Evolutionary conservation across 2,888 invertebrate species (phyloP), one percentile per base, ranked within the genome.

Genomic region (Ctenicera cuprea): DNA sequence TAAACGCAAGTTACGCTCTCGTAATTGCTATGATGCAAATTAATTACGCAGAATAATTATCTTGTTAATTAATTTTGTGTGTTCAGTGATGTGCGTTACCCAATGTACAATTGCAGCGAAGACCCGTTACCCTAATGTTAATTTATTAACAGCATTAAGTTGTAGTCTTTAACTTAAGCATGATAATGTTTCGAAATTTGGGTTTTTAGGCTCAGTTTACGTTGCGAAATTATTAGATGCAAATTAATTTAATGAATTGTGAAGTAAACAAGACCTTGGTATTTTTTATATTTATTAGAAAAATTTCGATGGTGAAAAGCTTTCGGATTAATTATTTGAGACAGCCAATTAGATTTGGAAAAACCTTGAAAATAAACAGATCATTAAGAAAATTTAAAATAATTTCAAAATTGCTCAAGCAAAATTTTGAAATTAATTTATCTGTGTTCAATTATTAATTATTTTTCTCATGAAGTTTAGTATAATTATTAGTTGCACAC

Each of bases 181-280:
- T 48, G 20, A 3, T 26, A 26, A 59, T 14, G 37, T 59, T 59
- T 59, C 59, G 59, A 59, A 59, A 59, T 59, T 59, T 18, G 38
- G 59, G 59, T 59, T 59, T 59, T 59, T 38, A 37, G 59, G 38
- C 16, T 37, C 18, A 12, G 3, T 26, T 20, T 1, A 14, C 0
- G 22, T 52, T 52, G 30, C 1, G 30, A 54, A 54, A 54, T 30
- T 4, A 14, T 54, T n/a, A 54, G 5, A 7, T 50, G 22, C 7
- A 50, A 50, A 50, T 18, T 22, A 14, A 20, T 5, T 50, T 50
- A 50, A 12, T 50, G 18, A 18, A 50, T 5, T 20, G 2, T 14
- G n/a, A 14, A 14, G 43, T 43, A 43, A 43, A 43, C 43, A 33
- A 33, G 33, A 8, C 33, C 33, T 33, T 33, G 33, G 9, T 5